Evolutionary conservation across 2,797 vertebrate genomes (phyloP), one percentile per base, ranked within the genome.

Genomic region (Scolopax bukidnonensis): DNA sequence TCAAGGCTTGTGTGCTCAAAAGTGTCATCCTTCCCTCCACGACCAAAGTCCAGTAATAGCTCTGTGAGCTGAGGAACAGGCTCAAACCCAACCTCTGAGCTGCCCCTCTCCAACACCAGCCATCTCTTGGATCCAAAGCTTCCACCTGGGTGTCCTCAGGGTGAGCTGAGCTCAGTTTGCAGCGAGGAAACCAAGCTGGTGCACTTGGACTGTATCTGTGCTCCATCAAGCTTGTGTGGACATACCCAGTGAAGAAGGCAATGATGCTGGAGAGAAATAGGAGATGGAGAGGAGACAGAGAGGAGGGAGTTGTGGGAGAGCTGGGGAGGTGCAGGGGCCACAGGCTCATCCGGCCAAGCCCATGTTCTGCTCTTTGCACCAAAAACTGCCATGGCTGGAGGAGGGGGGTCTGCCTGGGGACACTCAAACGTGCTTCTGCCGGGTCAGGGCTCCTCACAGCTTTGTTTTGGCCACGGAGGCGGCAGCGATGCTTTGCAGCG

Each of bases 391-490:
- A 4, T 3, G 8, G 60, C 69, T 63, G 67, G 40, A 41, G 63
- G 18, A 48, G n/a, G 33, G 36, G 53, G 57, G 54, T 65, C 67
- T 71, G 87, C 48, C 92, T 84, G 70, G 84, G 84, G 85, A 93
- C 51, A 7, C 38, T 88, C 84, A 61, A 20, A 79, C 6, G 2
- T 0, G 6, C 28, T 17, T 93, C 65, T n/a, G 80, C 91, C 10
- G 43, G 94, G 95, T 97, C 95, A 96, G 78, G 90, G 89, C 77
- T 90, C 70, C 92, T 96, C 75, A 43, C 70, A 92, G 82, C 88
- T 95, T 91, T 69, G 20, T 64, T 95, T 91, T 77, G 85, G 89
- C 45, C 4, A 12, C 51, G 92, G 78, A 64, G 92, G 91, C 1
- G 2, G 91, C 79, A 88, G 89, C 10, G 18, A 82, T 71, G 86